These are phyloP conservation scores for Sebastes oblongus DNA, from an alignment of 2,797 vertebrate species.

Conservation along the genomic window DNA sequence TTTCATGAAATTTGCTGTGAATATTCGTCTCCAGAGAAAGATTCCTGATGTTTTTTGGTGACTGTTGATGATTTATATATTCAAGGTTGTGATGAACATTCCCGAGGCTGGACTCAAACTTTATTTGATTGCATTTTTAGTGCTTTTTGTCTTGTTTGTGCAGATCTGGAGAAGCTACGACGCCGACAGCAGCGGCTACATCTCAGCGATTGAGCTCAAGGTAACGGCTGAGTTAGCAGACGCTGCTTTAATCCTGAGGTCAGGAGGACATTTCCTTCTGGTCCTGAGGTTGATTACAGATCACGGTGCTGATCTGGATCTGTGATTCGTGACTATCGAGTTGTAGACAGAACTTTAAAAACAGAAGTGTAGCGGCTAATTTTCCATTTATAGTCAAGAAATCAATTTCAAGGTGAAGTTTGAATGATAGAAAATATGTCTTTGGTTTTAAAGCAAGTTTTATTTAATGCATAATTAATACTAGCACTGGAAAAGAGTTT, in stretches of 20 bases:
- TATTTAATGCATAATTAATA: not conserved
- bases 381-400: not conserved
- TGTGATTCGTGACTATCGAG: too few relatives aligned
- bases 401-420: not conserved
- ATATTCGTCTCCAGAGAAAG: not conserved
- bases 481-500: not conserved
- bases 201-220: conserved; percentile 88
- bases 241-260: not conserved
- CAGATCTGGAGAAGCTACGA: conserved; percentile 94
- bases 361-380: not conserved
- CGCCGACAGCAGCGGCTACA: conserved; percentile 92
- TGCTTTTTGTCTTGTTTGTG: not conserved
- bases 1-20: not conserved
- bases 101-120: not conserved
- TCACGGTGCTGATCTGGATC: not conserved
- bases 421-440: not conserved
- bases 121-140: not conserved
- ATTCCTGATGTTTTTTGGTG: not conserved
- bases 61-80: not conserved
- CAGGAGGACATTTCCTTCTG: too few relatives aligned
- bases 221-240: conserved; percentile 62
- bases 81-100: not conserved
- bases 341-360: not conserved
- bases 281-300: not conserved
- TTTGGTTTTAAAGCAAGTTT: too few relatives aligned